Evolutionary conservation across 2,113 vertebrate species (phyloP).

Genomic region (Cairina moschata): DNA sequence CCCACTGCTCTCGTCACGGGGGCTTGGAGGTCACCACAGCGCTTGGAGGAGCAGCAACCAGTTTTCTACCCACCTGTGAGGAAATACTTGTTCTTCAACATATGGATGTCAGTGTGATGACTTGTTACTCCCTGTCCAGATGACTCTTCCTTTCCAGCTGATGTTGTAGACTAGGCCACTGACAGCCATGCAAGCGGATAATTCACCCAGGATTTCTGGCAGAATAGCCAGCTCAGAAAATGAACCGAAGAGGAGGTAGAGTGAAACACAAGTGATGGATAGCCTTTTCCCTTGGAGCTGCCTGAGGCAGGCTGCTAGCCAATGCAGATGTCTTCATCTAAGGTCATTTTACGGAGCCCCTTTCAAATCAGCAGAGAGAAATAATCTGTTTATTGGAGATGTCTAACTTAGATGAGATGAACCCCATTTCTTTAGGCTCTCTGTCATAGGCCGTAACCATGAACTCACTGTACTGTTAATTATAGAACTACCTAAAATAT

Average conservation of each 20-base stretch:
- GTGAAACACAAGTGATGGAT: fast-evolving
- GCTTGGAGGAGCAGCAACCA: not conserved
- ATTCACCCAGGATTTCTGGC: not conserved
- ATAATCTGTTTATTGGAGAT: not conserved
- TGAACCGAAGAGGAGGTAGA: not conserved
- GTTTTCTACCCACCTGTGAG: not conserved
- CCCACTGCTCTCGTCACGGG: not conserved
- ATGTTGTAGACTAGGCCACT: not conserved
- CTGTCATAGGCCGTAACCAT: not conserved
- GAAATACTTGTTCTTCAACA: not conserved
- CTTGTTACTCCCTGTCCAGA: not conserved
- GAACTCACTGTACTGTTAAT: not conserved
- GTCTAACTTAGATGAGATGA: not conserved
- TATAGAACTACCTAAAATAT: not conserved
- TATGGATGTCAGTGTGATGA: not conserved
- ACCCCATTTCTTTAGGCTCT: not conserved
- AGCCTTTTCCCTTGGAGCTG: not conserved
- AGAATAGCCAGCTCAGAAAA: not conserved
- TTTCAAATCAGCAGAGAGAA: not conserved
- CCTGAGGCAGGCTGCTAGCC: not conserved
- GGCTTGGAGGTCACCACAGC: not conserved
- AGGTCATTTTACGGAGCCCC: not conserved
- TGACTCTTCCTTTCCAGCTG: not conserved
- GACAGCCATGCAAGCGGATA: not conserved
- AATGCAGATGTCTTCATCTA: not conserved